Conservation (phyloP, 2,888 invertebrate species). For the Synanthedon myopaeformis region DNA sequence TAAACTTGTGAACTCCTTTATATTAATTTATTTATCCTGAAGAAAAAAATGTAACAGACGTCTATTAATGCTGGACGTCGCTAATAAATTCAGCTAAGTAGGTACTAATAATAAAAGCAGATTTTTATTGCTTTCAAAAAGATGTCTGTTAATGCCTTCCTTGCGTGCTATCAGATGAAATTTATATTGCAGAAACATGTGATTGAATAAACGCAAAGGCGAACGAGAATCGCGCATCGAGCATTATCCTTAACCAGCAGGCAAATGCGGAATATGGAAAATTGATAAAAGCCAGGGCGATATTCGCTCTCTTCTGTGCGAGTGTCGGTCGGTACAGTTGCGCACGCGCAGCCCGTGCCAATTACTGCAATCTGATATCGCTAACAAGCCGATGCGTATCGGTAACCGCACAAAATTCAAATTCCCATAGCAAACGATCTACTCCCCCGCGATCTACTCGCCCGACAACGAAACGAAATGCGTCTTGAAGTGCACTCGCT, state of each 20-base stretch:
- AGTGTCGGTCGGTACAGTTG: conserved; percentile 13
- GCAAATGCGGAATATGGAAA: background rate
- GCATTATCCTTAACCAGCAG: background rate
- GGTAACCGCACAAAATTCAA: conserved; percentile 40
- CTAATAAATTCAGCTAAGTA: too few species aligned
- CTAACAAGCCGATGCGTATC: conserved; percentile 68
- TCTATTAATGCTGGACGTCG: too few species aligned
- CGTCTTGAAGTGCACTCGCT: background rate
- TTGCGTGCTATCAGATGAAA: too few species aligned
- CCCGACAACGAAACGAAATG: conserved; percentile 1
- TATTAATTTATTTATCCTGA: too few species aligned
- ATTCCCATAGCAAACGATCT: conserved; percentile 43
- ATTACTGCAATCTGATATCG: conserved; percentile 66
- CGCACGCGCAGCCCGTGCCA: conserved; percentile 45
- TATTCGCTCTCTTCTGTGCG: background rate
- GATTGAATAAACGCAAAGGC: too few species aligned
- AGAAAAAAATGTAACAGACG: too few species aligned
- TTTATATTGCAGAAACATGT: too few species aligned
- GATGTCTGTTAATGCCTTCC: too few species aligned
- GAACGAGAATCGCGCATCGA: background rate
- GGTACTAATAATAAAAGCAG: too few species aligned
- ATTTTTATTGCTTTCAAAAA: too few species aligned
- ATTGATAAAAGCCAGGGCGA: background rate
- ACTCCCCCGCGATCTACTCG: conserved; percentile 37
- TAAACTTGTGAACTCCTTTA: too few species aligned